Conservation (phyloP, 2,113 vertebrate species). For the Stercorarius parasiticus region DNA sequence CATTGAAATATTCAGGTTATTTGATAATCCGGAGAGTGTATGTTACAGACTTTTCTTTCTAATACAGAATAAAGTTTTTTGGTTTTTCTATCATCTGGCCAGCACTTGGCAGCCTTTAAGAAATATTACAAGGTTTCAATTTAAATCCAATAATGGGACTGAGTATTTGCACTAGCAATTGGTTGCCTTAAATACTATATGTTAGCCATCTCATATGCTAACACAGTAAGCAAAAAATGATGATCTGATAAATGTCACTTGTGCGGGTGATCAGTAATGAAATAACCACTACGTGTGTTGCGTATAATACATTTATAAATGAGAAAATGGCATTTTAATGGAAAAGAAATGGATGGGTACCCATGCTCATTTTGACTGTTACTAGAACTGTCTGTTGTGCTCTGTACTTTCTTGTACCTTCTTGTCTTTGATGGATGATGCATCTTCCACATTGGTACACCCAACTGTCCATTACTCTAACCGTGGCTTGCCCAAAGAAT, state of each 20-base stretch:
- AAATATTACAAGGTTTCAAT: not conserved
- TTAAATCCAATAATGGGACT: not conserved
- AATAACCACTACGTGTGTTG: rapidly evolving
- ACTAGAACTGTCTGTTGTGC: not conserved
- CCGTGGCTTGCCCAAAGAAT: not conserved
- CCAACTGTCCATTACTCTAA: not conserved
- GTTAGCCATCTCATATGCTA: not conserved
- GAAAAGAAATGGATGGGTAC: not conserved
- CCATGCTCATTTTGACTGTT: not conserved
- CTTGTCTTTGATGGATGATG: not conserved
- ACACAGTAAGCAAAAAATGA: not conserved
- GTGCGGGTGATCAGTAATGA: not conserved
- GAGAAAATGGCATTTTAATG: not conserved
- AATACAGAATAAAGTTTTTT: rapidly evolving
- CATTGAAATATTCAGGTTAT: not conserved
- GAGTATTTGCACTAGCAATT: not conserved
- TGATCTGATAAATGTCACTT: not conserved
- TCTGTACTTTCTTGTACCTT: not conserved
- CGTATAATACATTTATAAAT: not conserved
- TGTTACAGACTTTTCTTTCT: not conserved
- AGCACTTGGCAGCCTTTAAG: not conserved
- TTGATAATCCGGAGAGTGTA: not conserved
- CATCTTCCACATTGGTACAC: not conserved
- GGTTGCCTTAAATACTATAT: not conserved
- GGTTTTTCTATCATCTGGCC: not conserved